Conservation (phyloP, 2,113 vertebrate genomes). For the Haemorhous mexicanus region DNA sequence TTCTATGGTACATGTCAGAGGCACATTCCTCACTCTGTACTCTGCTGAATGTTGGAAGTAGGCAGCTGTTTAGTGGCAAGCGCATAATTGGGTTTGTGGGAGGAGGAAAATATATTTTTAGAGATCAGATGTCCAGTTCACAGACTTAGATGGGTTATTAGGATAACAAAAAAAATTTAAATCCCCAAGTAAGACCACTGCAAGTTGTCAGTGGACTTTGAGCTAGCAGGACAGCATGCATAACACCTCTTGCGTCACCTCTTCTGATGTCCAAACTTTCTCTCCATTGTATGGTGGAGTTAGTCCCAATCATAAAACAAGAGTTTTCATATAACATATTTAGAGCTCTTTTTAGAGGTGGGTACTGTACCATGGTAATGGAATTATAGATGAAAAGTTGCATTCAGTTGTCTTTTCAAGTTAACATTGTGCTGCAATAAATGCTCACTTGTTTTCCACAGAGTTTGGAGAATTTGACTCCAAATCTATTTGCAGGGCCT, state of each 20-base stretch:
- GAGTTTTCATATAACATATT: not conserved
- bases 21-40: not conserved
- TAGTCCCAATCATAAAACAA: not conserved
- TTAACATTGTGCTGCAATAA: not conserved
- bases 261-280: not conserved
- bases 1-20: not conserved
- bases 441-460: not conserved
- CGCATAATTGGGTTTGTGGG: not conserved
- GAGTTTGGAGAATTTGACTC: not conserved
- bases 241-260: not conserved
- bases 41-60: not conserved
- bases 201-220: not conserved
- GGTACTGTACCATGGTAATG: too few species aligned
- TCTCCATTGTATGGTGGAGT: not conserved
- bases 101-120: not conserved
- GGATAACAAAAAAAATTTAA: not conserved
- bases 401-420: not conserved
- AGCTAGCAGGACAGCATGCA: not conserved
- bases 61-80: constrained; percentile 25
- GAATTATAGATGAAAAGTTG: not conserved
- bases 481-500: not conserved
- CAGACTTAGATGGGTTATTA: not conserved
- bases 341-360: not conserved
- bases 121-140: not conserved
- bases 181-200: not conserved